Base-by-base conservation (phyloP, 1,140 invertebrate species). In the Zaprionus vittiger region DNA sequence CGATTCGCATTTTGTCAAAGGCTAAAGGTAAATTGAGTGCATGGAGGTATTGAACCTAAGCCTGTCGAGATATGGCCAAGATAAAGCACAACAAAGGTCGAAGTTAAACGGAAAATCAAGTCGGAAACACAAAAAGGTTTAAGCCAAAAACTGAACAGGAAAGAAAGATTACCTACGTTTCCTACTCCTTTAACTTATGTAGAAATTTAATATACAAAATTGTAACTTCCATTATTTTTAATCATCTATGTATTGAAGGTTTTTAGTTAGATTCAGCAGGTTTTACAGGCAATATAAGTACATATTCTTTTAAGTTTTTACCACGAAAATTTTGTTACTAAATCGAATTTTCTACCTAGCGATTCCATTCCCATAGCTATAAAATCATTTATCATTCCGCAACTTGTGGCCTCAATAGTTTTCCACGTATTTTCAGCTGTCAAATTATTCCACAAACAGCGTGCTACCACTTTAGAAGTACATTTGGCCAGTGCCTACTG, bases 1-100 rank as follows among this genome's bases (percentile, higher is more conserved):
- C 41, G 74, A 85, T 78, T 59, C 69, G 31, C 76, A 22, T 77
- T 77, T 63, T 57, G 22, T 59, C 54, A 57, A 81, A 81, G 63
- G 70, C 74, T 65, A 74, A 78, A 49, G n/a, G 67, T 56, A 81
- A 81, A 85, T 85, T 73, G 38, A 74, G 69, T 49, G 49, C 34
- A 83, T 79, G 70, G 41, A 73, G 68, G 28, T 17, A 37, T 47
- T 70, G 11, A 49, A 38, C 61, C 57, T 28, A 49, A 57, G 73
- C 59, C 54, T 57, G 22, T 0, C 55, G 1, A 59, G 41, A 17
- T 67, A 41, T 71, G 52, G 34, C 44, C 41, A 14, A 52, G 9
- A 60, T 71, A 63, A 44, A 56, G 41, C 12, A 6, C 6, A 61
- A 38, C 24, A 63, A 59, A 49, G 54, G 17, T 26, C 9, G 38